Conservation (phyloP, 2,888 invertebrate species). For the Heteromyza rotundicornis region DNA sequence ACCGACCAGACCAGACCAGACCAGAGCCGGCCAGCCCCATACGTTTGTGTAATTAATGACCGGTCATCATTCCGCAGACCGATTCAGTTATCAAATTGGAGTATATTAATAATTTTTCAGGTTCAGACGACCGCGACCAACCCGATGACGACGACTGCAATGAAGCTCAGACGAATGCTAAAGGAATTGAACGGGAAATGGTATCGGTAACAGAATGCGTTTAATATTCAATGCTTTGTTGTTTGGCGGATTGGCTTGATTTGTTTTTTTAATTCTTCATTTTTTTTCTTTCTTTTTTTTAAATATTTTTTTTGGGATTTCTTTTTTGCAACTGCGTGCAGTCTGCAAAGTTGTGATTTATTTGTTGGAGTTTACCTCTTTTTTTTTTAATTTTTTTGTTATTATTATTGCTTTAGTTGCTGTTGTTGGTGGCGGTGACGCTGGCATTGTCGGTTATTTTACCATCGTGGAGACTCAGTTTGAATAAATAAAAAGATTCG, state of each 20-base stretch:
- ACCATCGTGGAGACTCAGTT: not conserved
- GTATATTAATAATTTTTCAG: constrained; percentile 23
- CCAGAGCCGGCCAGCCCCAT: constrained; percentile 3
- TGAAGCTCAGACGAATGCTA: not conserved
- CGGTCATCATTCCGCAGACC: constrained; percentile 33
- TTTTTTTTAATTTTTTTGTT: not conserved
- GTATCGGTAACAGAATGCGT: constrained; percentile 13
- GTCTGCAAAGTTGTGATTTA: constrained; percentile 23
- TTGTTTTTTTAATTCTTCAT: not conserved
- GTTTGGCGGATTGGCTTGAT: not conserved
- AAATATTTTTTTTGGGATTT: not conserved
- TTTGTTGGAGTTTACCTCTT: constrained; percentile 3
- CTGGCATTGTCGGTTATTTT: too few species aligned
- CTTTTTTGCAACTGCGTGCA: constrained; percentile 15
- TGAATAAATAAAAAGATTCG: not conserved
- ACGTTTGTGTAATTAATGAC: constrained; percentile 34
- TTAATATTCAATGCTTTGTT: constrained; percentile 16
- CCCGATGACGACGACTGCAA: not conserved
- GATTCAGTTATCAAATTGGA: constrained; percentile 28
- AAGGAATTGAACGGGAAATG: not conserved
- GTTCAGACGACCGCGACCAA: too few species aligned
- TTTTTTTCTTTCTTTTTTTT: not conserved
- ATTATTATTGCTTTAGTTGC: not conserved
- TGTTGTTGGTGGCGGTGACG: not conserved
- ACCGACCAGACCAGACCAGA: too few species aligned